These are phyloP conservation scores for Euura lappo DNA, from an alignment of 1,140 invertebrate species.

Conservation along the genomic window DNA sequence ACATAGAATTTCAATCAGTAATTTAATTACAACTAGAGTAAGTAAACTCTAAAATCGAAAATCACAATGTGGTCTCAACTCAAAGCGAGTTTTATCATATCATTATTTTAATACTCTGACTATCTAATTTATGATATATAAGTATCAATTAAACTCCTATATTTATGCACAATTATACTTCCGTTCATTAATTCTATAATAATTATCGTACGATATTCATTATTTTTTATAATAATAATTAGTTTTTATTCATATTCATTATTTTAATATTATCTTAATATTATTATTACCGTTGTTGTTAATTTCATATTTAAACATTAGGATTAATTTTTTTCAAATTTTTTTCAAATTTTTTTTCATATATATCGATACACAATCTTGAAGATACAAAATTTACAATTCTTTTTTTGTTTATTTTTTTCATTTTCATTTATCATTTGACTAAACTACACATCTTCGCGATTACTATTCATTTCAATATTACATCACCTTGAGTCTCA, in stretches of 20 bases:
- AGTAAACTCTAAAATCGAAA: constrained; percentile 35
- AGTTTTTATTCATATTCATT: background rate
- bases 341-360: constrained; percentile 28
- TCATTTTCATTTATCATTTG: background rate
- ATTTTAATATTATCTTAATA: constrained; percentile 6
- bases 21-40: constrained; percentile 30
- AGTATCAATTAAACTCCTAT: constrained; percentile 33
- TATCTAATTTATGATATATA: constrained; percentile 39
- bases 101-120: constrained; percentile 42
- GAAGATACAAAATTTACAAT: constrained; percentile 58
- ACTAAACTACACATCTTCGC: background rate
- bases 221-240: constrained; percentile 1
- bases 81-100: constrained; percentile 31
- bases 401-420: constrained; percentile 13
- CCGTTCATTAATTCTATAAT: background rate
- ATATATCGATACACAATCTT: constrained; percentile 49
- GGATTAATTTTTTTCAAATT: constrained; percentile 11
- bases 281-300: background rate
- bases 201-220: constrained; percentile 21
- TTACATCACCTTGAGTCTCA: background rate
- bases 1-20: constrained; percentile 21
- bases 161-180: constrained; percentile 49
- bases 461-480: background rate
- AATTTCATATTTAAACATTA: background rate
- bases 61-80: constrained; percentile 47